phyloP scores from a whole-genome alignment of 2,797 vertebrate species.

The Sebastes dallii region DNA sequence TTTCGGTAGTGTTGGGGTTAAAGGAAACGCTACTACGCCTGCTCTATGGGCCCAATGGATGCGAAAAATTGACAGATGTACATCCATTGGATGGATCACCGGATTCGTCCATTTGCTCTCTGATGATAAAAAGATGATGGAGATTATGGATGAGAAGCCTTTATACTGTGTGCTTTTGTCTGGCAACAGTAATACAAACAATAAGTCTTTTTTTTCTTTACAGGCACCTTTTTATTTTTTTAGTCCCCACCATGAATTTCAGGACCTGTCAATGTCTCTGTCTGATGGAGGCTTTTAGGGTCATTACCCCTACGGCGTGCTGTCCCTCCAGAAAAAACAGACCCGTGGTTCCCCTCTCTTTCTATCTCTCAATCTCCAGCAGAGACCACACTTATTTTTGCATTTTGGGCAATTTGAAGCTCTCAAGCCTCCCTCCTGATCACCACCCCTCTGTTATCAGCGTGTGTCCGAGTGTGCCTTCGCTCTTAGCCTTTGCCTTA shows the following conservation, averaged over 20 bases:
- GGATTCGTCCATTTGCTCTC: not conserved
- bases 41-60: too few species aligned
- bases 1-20: too few species aligned
- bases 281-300: conserved; percentile 49
- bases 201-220: not conserved
- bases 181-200: not conserved
- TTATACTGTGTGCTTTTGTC: not conserved
- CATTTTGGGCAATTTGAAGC: conserved; percentile 74
- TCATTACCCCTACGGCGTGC: conserved; percentile 59
- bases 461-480: conserved; percentile 15
- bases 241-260: not conserved
- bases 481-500: conserved; percentile 24
- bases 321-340: conserved; percentile 48
- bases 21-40: rapidly evolving
- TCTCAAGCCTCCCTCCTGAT: conserved; percentile 61
- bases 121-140: not conserved
- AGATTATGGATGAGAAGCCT: conserved; percentile 2
- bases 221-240: conserved; percentile 4
- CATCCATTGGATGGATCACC: too few species aligned
- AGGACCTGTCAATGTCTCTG: conserved; percentile 3
- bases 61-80: too few species aligned
- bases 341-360: conserved; percentile 21
- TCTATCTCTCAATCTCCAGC: conserved; percentile 61
- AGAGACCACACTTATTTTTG: conserved; percentile 56
- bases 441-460: conserved; percentile 46